These are phyloP conservation scores for Passer montanus DNA, from an alignment of 2,113 vertebrate genomes.

Conservation along the genomic window DNA sequence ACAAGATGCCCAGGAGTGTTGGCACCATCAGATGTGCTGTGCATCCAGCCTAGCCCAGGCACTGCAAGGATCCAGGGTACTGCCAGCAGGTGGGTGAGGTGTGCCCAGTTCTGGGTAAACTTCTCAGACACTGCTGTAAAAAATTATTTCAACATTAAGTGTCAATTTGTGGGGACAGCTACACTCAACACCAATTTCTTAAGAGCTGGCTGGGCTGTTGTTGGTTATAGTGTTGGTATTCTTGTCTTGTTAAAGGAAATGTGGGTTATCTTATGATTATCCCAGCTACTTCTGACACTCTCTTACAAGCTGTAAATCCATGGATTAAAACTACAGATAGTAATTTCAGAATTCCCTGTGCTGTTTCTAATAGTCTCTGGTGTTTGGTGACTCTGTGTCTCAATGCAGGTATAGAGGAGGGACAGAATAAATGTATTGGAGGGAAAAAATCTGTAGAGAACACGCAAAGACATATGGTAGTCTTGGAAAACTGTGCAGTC, in stretches of 20 bases:
- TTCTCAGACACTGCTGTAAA: background rate
- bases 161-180: background rate
- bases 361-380: background rate
- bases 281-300: background rate
- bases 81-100: background rate
- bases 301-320: constrained; percentile 22
- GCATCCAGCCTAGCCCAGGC: background rate
- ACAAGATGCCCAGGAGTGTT: no score
- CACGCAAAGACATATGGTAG: background rate
- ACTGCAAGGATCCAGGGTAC: background rate
- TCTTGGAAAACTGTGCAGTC: background rate
- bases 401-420: background rate
- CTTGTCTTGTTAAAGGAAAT: constrained; percentile 37
- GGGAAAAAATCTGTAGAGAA: background rate
- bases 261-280: background rate
- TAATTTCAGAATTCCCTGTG: background rate
- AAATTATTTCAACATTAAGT: background rate
- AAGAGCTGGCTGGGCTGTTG: background rate
- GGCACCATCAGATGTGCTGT: background rate
- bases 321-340: constrained; percentile 8
- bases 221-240: background rate
- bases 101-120: background rate
- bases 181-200: background rate
- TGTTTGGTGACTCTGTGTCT: background rate
- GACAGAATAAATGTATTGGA: background rate